Evolutionary conservation across 2,888 invertebrate genomes (phyloP).

Genomic region (Deilephila porcellus): DNA sequence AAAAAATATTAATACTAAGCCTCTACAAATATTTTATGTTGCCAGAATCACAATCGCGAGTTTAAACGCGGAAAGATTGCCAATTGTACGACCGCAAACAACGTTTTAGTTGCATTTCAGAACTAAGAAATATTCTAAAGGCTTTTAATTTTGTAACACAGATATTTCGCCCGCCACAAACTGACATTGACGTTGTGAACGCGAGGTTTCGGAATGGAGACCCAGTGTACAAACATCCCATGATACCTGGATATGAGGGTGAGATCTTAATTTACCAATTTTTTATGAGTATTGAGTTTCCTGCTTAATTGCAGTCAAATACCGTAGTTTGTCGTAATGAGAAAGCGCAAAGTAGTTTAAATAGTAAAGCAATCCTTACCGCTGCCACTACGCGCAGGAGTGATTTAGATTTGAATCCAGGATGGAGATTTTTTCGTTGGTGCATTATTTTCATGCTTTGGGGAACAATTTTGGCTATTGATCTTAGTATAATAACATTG

Average conservation of each 20-base stretch:
- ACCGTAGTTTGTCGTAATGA: background rate
- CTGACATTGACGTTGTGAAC: conserved; percentile 87
- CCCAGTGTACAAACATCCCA: conserved; percentile 89
- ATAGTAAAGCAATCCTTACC: too few relatives aligned
- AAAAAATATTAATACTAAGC: too few relatives aligned
- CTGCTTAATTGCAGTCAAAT: background rate
- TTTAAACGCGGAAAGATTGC: too few relatives aligned
- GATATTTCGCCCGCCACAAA: conserved; percentile 86
- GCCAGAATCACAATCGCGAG: too few relatives aligned
- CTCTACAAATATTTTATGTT: too few relatives aligned
- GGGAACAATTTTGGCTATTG: too few relatives aligned
- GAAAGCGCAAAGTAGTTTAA: background rate
- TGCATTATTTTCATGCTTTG: too few relatives aligned
- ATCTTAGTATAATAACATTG: too few relatives aligned
- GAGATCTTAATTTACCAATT: conserved; percentile 36
- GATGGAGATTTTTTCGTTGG: too few relatives aligned
- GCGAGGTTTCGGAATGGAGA: conserved; percentile 87
- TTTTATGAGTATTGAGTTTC: background rate
- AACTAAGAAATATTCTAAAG: background rate
- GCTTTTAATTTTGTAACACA: conserved; percentile 43
- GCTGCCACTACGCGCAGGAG: too few relatives aligned
- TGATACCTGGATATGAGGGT: conserved; percentile 91
- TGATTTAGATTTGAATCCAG: too few relatives aligned
- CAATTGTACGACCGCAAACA: too few relatives aligned
- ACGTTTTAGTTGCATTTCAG: background rate